These are phyloP conservation scores for Porites evermanni DNA, from an alignment of 92 coral and sea anemone genomes.

Conservation along the genomic window DNA sequence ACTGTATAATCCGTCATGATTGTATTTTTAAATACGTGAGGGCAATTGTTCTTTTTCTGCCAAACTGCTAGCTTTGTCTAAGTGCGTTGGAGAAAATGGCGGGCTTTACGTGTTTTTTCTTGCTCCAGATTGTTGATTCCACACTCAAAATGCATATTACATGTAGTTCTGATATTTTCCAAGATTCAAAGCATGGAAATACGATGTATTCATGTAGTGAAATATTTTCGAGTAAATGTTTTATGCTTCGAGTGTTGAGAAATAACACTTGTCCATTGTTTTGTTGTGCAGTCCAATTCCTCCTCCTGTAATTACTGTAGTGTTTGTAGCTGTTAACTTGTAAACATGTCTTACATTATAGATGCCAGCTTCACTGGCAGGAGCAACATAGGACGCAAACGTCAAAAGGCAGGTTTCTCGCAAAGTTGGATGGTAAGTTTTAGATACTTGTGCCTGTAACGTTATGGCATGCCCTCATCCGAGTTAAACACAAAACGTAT, in stretches of 20 bases:
- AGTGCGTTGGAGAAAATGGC: no score
- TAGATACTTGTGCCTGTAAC: neutral
- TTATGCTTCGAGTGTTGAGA: no score
- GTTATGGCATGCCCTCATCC: neutral
- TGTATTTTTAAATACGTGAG: neutral
- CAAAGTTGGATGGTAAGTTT: slow-evolving; percentile 81
- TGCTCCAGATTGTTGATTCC: no score
- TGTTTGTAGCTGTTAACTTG: neutral
- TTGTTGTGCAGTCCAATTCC: no score
- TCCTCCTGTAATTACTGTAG: neutral
- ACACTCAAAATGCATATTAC: no score
- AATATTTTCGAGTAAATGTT: no score
- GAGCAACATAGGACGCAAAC: slow-evolving; percentile 78
- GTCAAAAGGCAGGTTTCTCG: slow-evolving; percentile 73
- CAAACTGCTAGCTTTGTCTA: neutral
- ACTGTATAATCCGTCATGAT: no score
- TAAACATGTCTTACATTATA: slow-evolving; percentile 21
- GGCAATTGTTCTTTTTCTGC: neutral
- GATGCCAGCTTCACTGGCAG: slow-evolving; percentile 97
- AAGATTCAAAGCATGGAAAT: no score
- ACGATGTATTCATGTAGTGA: no score
- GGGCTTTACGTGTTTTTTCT: no score
- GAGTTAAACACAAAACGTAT: neutral
- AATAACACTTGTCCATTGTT: no score
- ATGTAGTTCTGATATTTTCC: no score